Evolutionary conservation across 2,888 invertebrate species (phyloP).

Genomic region (Erebia aethiops): DNA sequence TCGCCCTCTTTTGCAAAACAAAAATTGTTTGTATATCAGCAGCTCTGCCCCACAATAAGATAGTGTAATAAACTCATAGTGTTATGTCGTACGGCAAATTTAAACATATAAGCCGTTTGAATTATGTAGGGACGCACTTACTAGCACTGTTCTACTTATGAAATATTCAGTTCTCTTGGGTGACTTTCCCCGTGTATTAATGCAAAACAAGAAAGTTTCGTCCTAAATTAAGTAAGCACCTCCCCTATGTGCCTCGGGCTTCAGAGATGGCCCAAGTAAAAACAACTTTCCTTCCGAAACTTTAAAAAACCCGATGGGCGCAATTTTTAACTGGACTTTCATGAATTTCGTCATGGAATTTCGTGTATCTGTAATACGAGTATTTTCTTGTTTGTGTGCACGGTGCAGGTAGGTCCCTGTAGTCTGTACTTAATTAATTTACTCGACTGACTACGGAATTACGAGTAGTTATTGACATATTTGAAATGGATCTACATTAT

Average conservation of each 20-base stretch:
- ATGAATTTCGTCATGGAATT: slow-evolving; percentile 26
- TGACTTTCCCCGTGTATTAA: slow-evolving; percentile 72
- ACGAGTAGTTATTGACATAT: no score
- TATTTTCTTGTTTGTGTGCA: no score
- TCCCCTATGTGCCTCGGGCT: slow-evolving; percentile 48
- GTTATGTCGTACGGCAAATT: no score
- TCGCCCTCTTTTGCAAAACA: no score
- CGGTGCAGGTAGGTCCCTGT: background rate
- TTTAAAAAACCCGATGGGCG: slow-evolving; percentile 34
- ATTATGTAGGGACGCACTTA: slow-evolving; percentile 66
- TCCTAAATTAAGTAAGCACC: slow-evolving; percentile 70
- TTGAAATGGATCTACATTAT: no score
- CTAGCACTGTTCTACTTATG: slow-evolving; percentile 68
- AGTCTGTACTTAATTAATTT: slow-evolving; percentile 11
- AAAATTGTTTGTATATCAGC: no score
- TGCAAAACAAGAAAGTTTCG: slow-evolving; percentile 79
- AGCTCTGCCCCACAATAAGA: no score
- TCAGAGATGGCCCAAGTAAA: slow-evolving; percentile 55
- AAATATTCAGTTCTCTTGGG: slow-evolving; percentile 78
- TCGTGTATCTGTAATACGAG: no score
- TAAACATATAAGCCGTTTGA: slow-evolving; percentile 40
- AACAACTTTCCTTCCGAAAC: slow-evolving; percentile 66
- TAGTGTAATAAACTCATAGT: no score
- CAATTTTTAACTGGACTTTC: slow-evolving; percentile 29
- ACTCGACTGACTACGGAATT: no score